phyloP scores from a whole-genome alignment of 2,113 vertebrate genomes.

The Chrysochloris asiatica region DNA sequence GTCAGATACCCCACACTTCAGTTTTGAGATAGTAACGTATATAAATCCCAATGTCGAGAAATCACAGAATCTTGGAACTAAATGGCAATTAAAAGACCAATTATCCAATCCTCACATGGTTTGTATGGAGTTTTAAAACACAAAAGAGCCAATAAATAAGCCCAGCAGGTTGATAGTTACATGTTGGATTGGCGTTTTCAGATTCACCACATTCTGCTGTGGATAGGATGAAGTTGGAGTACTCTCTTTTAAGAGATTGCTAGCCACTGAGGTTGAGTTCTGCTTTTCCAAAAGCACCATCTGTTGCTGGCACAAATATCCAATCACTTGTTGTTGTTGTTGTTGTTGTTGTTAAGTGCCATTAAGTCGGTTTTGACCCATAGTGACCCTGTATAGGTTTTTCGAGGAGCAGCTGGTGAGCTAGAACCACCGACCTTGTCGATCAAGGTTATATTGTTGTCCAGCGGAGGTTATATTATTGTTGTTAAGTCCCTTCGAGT shows the following conservation, averaged over 20 bases:
- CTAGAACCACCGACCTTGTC: too few relatives aligned
- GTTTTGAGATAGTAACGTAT: not conserved
- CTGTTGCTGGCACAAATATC: fast-evolving
- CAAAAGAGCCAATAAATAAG: not conserved
- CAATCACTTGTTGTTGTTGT: too few relatives aligned
- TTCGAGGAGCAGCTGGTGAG: too few relatives aligned
- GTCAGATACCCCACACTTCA: not conserved
- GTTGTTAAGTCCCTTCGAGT: too few relatives aligned
- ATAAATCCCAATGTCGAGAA: not conserved
- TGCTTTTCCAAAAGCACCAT: not conserved
- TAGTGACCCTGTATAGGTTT: too few relatives aligned
- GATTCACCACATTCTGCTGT: not conserved
- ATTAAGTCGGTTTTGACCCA: too few relatives aligned
- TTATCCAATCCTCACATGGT: not conserved
- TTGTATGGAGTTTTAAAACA: not conserved
- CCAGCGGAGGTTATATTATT: too few relatives aligned
- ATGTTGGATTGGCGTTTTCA: not conserved
- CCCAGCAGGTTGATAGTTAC: not conserved
- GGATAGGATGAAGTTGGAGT: not conserved
- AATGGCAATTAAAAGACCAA: not conserved
- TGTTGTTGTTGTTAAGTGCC: too few relatives aligned
- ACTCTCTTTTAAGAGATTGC: not conserved
- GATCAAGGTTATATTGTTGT: too few relatives aligned
- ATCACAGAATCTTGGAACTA: not conserved
- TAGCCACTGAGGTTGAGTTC: not conserved